These are phyloP conservation scores for Zaprionus lineosus DNA, from an alignment of 2,888 invertebrate species.

Conservation along the genomic window DNA sequence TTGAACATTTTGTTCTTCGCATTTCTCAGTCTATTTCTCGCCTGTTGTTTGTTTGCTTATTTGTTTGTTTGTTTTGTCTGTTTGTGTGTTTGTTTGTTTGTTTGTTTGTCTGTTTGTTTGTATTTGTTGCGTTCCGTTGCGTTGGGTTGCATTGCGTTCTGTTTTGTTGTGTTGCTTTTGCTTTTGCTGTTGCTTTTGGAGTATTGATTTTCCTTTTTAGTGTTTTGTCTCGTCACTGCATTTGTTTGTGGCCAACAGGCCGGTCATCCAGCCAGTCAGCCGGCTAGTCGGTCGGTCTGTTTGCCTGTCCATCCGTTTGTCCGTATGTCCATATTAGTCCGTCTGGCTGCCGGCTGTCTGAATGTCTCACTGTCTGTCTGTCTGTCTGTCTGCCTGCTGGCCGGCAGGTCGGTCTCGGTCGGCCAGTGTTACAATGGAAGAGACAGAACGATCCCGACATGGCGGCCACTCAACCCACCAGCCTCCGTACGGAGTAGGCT, in stretches of 20 bases:
- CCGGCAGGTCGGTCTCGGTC: constrained; percentile 50
- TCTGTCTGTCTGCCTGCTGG: no score
- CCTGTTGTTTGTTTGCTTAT: constrained; percentile 27
- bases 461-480: not conserved
- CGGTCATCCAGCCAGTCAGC: constrained; percentile 6
- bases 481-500: constrained; percentile 17
- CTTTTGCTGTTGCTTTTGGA: constrained; percentile 55
- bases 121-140: no score
- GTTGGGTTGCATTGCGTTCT: no score
- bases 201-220: constrained; percentile 68
- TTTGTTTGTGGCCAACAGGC: constrained; percentile 62
- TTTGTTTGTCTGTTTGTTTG: constrained; percentile 23
- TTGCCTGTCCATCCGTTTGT: no score
- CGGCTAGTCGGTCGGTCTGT: not conserved
- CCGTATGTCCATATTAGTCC: no score
- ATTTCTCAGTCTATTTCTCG: constrained; percentile 36
- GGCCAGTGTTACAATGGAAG: constrained; percentile 77
- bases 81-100: constrained; percentile 44
- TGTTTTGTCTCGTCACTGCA: constrained; percentile 54
- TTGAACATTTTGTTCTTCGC: constrained; percentile 37
- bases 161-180: no score
- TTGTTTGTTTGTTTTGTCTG: constrained; percentile 38
- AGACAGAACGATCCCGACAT: constrained; percentile 43
- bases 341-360: no score
- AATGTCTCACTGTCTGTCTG: no score